phyloP scores from a whole-genome alignment of 2,888 invertebrate species.

The Pristionchus entomophagus region DNA sequence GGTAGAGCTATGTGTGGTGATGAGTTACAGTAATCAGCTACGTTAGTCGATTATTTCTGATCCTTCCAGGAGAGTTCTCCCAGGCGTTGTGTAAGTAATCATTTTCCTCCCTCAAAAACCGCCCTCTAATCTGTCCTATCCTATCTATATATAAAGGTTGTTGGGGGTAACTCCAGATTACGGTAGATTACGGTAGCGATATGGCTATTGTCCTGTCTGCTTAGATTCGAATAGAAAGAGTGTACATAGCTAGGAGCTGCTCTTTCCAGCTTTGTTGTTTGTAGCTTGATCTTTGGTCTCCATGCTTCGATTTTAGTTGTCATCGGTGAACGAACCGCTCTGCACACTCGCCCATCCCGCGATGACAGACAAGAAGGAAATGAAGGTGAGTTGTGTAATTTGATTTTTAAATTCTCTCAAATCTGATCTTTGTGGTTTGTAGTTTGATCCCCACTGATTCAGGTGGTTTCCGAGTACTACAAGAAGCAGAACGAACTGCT shows the following conservation, averaged over 20 bases:
- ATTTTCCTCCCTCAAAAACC: no score
- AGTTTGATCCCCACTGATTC: no score
- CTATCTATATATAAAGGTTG: no score
- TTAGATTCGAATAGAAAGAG: no score
- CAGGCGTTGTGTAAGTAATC: no score
- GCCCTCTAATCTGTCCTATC: no score
- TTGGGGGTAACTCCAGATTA: no score
- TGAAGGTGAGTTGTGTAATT: background rate
- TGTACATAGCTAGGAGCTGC: background rate
- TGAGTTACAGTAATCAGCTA: background rate
- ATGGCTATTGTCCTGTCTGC: no score
- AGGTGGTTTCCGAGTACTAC: conserved; percentile 70
- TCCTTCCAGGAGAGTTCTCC: background rate
- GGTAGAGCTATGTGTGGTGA: background rate
- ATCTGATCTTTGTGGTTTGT: background rate
- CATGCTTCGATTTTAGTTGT: background rate
- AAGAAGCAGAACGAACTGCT: conserved; percentile 73
- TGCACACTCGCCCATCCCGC: background rate
- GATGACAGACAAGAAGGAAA: conserved; percentile 23
- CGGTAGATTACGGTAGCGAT: no score
- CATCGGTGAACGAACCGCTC: background rate
- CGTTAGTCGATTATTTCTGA: background rate
- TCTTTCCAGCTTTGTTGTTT: background rate
- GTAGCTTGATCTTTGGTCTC: conserved; percentile 1
- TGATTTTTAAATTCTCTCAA: background rate